These are phyloP conservation scores for Callipepla squamata DNA, from an alignment of 2,113 vertebrate genomes.

Conservation along the genomic window DNA sequence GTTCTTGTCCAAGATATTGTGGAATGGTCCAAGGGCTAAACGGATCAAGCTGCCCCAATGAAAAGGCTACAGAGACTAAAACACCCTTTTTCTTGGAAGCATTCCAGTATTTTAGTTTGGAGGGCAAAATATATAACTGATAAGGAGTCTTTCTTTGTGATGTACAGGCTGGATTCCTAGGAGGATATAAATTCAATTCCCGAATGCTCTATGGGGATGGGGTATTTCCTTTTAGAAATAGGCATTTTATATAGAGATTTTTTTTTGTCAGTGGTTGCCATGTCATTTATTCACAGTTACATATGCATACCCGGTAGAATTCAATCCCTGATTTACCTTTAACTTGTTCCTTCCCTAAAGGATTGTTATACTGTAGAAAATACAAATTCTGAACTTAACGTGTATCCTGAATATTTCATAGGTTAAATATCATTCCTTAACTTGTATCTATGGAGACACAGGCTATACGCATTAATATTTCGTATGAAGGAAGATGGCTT, in stretches of 20 bases:
- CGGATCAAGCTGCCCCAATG: not conserved
- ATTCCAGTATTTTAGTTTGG: not conserved
- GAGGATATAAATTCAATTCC: not conserved
- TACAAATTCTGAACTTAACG: conserved; percentile 1
- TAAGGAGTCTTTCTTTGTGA: not conserved
- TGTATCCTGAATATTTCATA: not conserved
- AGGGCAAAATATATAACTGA: not conserved
- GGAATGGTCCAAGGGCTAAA: not conserved
- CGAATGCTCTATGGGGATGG: not conserved
- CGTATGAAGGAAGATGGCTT: conserved; percentile 43
- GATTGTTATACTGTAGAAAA: not conserved
- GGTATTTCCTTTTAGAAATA: not conserved
- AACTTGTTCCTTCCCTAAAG: not conserved
- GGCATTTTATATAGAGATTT: not conserved
- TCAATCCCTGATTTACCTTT: not conserved
- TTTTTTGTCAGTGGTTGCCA: not conserved
- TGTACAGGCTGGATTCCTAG: not conserved
- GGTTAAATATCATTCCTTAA: conserved; percentile 46
- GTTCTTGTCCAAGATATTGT: not conserved
- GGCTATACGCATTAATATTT: conserved; percentile 49
- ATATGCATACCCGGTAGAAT: not conserved
- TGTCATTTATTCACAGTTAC: not conserved
- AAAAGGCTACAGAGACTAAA: not conserved
- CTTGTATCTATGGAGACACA: conserved; percentile 50
- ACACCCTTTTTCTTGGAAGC: not conserved